A percentile compares a stretch with the other conserved stretches of the same genome.
These are phyloP conservation scores for Limnephilus lunatus DNA, from an alignment of 2,888 invertebrate species.

Conservation along the genomic window DNA sequence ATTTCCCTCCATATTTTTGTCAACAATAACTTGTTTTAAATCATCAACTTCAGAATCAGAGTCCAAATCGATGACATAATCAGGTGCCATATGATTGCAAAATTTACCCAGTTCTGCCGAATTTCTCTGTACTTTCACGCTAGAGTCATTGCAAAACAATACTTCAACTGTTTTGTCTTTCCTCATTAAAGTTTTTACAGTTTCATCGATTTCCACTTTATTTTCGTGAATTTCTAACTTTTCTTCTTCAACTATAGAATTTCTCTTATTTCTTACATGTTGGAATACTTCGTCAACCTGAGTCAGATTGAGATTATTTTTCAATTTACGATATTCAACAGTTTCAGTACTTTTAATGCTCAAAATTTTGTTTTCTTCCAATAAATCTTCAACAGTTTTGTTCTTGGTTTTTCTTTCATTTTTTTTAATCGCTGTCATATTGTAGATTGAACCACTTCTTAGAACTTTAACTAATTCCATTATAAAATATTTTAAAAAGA, in stretches of 20 bases:
- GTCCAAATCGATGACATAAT: neutral
- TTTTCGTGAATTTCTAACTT: too few relatives aligned
- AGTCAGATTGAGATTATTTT: too few relatives aligned
- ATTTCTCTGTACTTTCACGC: neutral
- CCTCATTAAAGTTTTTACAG: neutral
- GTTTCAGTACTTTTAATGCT: too few relatives aligned
- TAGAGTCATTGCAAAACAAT: neutral
- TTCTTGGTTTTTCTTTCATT: neutral
- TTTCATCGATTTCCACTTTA: too few relatives aligned
- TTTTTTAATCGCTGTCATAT: neutral
- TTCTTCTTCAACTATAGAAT: too few relatives aligned
- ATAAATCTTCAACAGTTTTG: too few relatives aligned
- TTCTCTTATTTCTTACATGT: too few relatives aligned
- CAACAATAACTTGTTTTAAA: neutral
- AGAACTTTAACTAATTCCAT: neutral
- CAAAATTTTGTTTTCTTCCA: too few relatives aligned
- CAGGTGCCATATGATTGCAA: neutral
- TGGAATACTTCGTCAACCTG: too few relatives aligned
- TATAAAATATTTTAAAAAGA: neutral
- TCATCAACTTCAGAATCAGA: neutral
- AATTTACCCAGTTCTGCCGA: neutral
- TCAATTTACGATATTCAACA: too few relatives aligned
- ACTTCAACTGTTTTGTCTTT: neutral
- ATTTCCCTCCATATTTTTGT: neutral
- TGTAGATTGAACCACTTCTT: neutral